These are phyloP conservation scores for Carterocephalus palaemon DNA, from an alignment of 2,888 invertebrate species.

Conservation along the genomic window DNA sequence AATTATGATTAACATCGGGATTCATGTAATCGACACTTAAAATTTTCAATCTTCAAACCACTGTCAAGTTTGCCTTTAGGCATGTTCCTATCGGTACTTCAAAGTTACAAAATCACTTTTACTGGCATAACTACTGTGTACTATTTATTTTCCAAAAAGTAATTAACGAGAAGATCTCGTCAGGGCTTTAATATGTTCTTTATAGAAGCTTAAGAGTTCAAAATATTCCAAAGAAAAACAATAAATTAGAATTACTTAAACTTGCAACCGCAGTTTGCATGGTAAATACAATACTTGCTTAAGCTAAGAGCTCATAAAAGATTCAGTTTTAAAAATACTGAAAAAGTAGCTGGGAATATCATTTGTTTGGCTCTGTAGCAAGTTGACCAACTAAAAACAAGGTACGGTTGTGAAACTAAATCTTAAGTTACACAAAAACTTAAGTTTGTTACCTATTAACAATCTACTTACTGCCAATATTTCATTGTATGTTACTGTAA, in stretches of 20 bases:
- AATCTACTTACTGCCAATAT: too few relatives aligned
- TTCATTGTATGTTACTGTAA: too few relatives aligned
- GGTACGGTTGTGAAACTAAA: slow-evolving; percentile 14
- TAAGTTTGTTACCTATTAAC: slow-evolving; percentile 16
- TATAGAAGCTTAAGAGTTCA: slow-evolving; percentile 12
- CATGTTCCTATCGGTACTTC: slow-evolving; percentile 3
- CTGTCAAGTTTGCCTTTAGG: slow-evolving; percentile 5
- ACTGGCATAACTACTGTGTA: slow-evolving; percentile 3
- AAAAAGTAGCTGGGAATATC: slow-evolving; percentile 10
- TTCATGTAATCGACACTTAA: slow-evolving; percentile 35
- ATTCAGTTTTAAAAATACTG: slow-evolving; percentile 37
- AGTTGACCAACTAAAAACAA: slow-evolving; percentile 16
- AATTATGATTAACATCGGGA: slow-evolving; percentile 40
- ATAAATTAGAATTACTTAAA: slow-evolving; percentile 18
- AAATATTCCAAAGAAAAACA: slow-evolving; percentile 12
- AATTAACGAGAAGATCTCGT: slow-evolving; percentile 6
- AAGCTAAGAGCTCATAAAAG: slow-evolving; percentile 36
- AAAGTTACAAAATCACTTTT: slow-evolving; percentile 13
- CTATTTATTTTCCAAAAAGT: slow-evolving; percentile 4
- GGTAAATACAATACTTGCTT: slow-evolving; percentile 36
- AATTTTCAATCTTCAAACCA: slow-evolving; percentile 25
- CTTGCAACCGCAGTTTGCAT: not conserved
- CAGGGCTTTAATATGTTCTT: slow-evolving; percentile 14
- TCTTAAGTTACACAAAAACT: too few relatives aligned
- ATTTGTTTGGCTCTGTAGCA: slow-evolving; percentile 26